Conservation (phyloP, 2,113 vertebrate genomes). For the Oreocharis arfaki region DNA sequence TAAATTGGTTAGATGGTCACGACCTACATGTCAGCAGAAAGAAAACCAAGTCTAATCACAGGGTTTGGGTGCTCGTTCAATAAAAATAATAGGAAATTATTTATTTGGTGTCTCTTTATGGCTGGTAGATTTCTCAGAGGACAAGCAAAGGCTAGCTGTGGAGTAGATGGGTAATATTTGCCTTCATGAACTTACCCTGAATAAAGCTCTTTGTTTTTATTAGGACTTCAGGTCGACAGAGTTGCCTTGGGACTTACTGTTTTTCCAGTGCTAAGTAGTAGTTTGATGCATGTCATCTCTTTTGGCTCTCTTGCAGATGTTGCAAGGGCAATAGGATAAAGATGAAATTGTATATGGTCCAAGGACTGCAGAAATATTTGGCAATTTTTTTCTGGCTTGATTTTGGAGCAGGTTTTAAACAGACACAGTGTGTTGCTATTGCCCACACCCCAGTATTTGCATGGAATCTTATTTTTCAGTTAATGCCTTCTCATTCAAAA, state of each 20-base stretch:
- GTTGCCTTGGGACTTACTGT: background rate
- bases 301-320: background rate
- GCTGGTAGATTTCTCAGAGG: background rate
- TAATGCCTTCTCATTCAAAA: background rate
- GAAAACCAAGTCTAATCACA: background rate
- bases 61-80: background rate
- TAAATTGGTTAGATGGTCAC: background rate
- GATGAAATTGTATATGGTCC: background rate
- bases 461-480: background rate
- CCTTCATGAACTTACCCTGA: background rate
- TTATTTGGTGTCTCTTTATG: background rate
- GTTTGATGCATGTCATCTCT: background rate
- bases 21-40: background rate
- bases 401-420: background rate
- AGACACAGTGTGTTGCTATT: background rate
- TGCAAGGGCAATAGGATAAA: background rate
- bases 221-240: background rate
- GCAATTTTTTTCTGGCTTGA: background rate
- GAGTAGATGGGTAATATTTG: background rate
- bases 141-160: background rate
- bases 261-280: background rate
- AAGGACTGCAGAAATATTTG: background rate
- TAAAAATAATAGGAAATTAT: background rate
- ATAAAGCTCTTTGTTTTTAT: background rate
- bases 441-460: background rate